A percentile compares a stretch with the other conserved stretches of the same genome.
phyloP scores from a whole-genome alignment of 2,888 invertebrate genomes.

The Diarsia rubi region DNA sequence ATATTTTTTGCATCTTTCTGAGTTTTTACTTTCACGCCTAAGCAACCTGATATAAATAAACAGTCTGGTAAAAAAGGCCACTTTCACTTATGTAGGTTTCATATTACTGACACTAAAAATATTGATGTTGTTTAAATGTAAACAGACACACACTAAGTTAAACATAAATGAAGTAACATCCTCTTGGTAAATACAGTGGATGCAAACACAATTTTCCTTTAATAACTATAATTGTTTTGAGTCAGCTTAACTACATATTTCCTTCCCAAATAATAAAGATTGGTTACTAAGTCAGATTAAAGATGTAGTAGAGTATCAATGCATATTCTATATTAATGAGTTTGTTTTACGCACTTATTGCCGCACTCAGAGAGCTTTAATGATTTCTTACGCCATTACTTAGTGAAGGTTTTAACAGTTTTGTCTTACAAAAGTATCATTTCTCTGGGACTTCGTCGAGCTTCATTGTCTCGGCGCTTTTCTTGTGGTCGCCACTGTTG shows the following conservation, averaged over 20 bases:
- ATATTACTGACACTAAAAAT: neutral
- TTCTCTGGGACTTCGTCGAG: no score
- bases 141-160: neutral
- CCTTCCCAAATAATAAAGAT: neutral
- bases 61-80: neutral
- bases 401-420: no score
- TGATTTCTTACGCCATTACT: no score
- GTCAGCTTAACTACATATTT: constrained; percentile 15
- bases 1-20: neutral
- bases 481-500: no score
- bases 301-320: neutral
- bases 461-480: no score
- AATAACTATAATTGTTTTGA: constrained; percentile 14
- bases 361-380: no score
- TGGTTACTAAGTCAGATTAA: neutral
- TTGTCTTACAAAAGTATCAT: no score
- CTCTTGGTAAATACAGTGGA: constrained; percentile 13
- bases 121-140: neutral
- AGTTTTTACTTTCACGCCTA: constrained; percentile 4
- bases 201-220: constrained; percentile 21
- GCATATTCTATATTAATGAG: neutral
- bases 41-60: neutral
- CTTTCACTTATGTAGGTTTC: constrained; percentile 8
- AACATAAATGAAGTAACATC: constrained; percentile 13
- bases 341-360: neutral